Percentiles rank a stretch among this genome's conserved stretches.
These are phyloP conservation scores for Akabosia matsudoensis DNA, from an alignment of 1,140 invertebrate genomes.

Conservation along the genomic window DNA sequence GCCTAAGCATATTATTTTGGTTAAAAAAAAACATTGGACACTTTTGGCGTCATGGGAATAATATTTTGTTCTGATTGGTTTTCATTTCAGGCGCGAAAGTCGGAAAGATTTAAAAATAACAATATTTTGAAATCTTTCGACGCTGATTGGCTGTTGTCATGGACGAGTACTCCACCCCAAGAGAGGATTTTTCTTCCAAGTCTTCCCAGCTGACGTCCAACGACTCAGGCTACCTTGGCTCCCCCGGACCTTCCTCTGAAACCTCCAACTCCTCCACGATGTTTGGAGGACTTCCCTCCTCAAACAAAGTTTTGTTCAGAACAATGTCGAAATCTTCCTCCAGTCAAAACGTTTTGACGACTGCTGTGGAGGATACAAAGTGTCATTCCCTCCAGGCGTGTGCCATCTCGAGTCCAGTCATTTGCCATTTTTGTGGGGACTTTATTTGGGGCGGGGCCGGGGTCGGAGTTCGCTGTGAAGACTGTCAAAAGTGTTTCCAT, in stretches of 20 bases:
- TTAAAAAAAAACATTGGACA: too few species aligned
- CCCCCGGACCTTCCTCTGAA: conserved; percentile 23
- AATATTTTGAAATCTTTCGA: too few species aligned
- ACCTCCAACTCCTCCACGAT: too few species aligned
- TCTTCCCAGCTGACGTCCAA: too few species aligned
- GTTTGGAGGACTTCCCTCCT: conserved; percentile 5
- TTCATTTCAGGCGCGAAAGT: too few species aligned
- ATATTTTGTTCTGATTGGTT: too few species aligned
- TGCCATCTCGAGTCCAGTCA: conserved; percentile 35
- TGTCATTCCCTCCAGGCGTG: conserved; percentile 28
- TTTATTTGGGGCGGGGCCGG: conserved; percentile 33
- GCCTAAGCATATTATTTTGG: too few species aligned
- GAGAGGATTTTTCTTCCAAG: too few species aligned
- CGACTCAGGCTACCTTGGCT: conserved; percentile 43
- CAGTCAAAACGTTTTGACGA: not conserved
- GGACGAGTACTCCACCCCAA: too few species aligned
- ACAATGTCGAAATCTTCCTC: not conserved
- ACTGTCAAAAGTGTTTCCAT: conserved; percentile 43
- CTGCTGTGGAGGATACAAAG: conserved; percentile 23
- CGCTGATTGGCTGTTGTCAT: too few species aligned
- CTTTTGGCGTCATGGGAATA: too few species aligned
- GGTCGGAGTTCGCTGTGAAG: conserved; percentile 37
- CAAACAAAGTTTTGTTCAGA: not conserved
- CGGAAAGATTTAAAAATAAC: too few species aligned
- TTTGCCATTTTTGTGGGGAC: conserved; percentile 44